Evolutionary conservation across 2,888 invertebrate genomes (phyloP), one percentile per base, ranked within the genome.

Genomic region (Zele albiditarsus): DNA sequence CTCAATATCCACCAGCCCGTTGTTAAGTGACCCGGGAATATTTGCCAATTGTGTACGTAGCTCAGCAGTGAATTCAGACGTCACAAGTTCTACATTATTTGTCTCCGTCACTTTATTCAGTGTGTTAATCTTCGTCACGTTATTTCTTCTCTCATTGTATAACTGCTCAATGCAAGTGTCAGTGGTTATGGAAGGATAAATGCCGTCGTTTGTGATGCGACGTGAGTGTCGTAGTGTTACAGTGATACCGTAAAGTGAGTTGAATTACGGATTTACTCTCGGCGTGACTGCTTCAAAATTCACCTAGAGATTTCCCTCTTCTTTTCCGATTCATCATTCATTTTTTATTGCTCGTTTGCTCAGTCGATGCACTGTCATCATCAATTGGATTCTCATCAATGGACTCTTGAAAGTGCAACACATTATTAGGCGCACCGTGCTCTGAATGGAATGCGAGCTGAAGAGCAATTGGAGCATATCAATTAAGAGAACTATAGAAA

Each of bases 181-280:
- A 53, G 63, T 27, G 2, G 42, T 66, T 69, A 72, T 79, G 78
- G 72, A 77, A 74, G 75, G 74, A 79, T 75, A 75, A 77, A 77
- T 77, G 77, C 62, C 70, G 71, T 28, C 60, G 60, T 28, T 60
- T 16, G 27, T 42, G 57, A 72, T 67, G 74, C 49, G 63, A 20
- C 70, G 77, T 57, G 68, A 76, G 76, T 76, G 73, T 62, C 68
- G 63, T 69, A 72, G 68, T 73, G 66, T 74, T 73, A 65, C 74
- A 62, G 60, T 71, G 74, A 58, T 49, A 69, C 20, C 74, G 49
- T 33, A 57, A 28, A 75, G 38, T 23, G 49, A 28, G 27, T 27
- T 60, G 60, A 60, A 16, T 60, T 27, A 60, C 25, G 53, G 66
- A 70, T 20, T 23, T 25, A 65, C 65, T 28, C 49, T 38, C 62